phyloP scores from a whole-genome alignment of 2,113 vertebrate species.

The Furnarius figulus region DNA sequence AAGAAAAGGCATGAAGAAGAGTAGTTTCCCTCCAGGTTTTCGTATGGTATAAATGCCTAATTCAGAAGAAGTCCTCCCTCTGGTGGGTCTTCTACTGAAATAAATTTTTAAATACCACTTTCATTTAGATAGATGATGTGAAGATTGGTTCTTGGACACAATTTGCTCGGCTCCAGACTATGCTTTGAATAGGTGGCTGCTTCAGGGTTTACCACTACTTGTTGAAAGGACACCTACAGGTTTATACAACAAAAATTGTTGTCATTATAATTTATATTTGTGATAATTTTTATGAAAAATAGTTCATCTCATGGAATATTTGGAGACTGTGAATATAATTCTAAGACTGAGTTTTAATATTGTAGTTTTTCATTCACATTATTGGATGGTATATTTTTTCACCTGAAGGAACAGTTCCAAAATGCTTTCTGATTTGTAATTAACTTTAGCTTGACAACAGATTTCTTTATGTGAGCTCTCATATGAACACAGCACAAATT shows the following conservation, averaged over 20 bases:
- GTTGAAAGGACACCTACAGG: background rate
- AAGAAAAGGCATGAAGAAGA: background rate
- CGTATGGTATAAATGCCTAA: background rate
- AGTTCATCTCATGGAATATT: background rate
- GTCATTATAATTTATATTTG: background rate
- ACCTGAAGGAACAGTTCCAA: background rate
- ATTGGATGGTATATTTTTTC: background rate
- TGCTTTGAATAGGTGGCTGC: background rate
- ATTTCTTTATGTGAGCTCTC: conserved; percentile 6
- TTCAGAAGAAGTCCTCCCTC: background rate
- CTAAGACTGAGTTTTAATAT: background rate
- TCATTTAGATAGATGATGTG: background rate
- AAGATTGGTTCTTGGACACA: background rate
- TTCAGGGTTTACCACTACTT: background rate
- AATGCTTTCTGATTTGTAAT: background rate
- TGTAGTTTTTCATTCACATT: background rate
- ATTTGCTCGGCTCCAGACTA: background rate
- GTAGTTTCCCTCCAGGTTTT: background rate
- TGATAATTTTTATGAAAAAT: background rate
- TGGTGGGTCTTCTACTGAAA: background rate
- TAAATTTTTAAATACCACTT: background rate
- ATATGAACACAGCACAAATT: background rate
- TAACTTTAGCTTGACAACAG: conserved; percentile 18
- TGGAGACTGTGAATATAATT: background rate
- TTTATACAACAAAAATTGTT: background rate